Base-by-base conservation (phyloP, 2,888 invertebrate genomes). In the Dasysyrphus albostriatus region DNA sequence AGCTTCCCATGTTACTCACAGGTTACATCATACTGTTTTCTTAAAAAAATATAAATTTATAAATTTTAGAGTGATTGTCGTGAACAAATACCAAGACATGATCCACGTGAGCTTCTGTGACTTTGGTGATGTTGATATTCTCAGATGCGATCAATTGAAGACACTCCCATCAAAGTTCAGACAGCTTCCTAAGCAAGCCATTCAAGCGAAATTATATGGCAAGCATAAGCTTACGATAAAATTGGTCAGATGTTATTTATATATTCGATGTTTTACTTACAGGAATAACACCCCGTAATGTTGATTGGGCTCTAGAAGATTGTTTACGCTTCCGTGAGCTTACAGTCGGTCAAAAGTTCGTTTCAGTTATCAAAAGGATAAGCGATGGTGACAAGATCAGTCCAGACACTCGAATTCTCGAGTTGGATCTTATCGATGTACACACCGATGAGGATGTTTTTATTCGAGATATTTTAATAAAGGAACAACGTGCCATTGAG, bases 311-410 rank as follows among this genome's bases (percentile, higher is more conserved):
- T 32, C 85, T 91, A 76, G 95, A 96, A 89, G 96, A 96, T 91
- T 96, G 96, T 89, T 92, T 96, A 70, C 93, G 94, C 81, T 97
- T 97, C 91, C 95, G 96, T 89, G 93, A 95, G 88, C 90, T 97
- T 85, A 95, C 96, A 7, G 94, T 95, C 44, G 94, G 95, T 44
- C 95, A 95, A 89, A 93, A 94, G 70, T 96, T 97, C 88, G 96
- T 96, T 14, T 95, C 96, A 0, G 91, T 95, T 63, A 94, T 97
- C 69, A 94, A 94, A 87, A 94, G 95, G 24, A 94, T 95, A 9
- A 94, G 94, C 77, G 93, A 93, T 56, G 96, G 96, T 89, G 94
- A 94, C 24, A 94, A 95, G 88, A 94, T 94, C 5, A 93, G 92
- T 12, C 94, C 94, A 6, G 94, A 92, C 9, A 95, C 95, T 81